Base-by-base conservation (phyloP, 2,797 vertebrate species). In the Nannoperca australis region DNA sequence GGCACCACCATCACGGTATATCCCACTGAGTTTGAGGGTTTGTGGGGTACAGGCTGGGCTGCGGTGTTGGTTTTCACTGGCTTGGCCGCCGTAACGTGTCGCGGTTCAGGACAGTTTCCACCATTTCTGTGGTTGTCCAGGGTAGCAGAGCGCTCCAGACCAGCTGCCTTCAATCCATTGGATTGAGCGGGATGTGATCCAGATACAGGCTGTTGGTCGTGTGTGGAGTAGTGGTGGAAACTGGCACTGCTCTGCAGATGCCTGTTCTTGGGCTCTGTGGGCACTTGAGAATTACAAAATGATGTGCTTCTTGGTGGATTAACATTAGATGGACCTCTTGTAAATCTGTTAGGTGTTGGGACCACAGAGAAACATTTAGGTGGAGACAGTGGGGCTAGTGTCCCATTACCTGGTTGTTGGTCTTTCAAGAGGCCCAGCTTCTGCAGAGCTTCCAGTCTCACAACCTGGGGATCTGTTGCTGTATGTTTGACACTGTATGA, bases 361-460 rank as follows among this genome's bases (percentile, higher is more conserved):
- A 81, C 56, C 63, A 73, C 68, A 73, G 64, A 70, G 5, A 83
- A 32, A 36, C 60, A 45, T 70, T 81, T 83, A 2, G 50, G 36
- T 3, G 62, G 60, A 50, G 74, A 40, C 5, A 9, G 49, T 4
- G 59, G 42, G 6, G 60, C 86, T 5, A 24, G 62, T 1, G 22
- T n/a, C 17, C 88, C 73, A 1, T 77, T 73, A 34, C 86, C 67
- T 4, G 51, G 40, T 63, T 93, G 84, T 9, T 94, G 83, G 58
- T 94, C 94, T 82, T 94, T 95, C 0, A 95, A 85, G 11, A 99
- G 96, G 7, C 97, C 97, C 3, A 99, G 90, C 89, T 99, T 99
- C 81, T 95, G 92, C 84, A 99, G 76, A 0, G 98, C 97, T 56
- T 99, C 96, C 70, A 83, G 78, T 18, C 94, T 96, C 13, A 96